Percentiles rank a stretch among this genome's conserved stretches.
These are phyloP conservation scores for Meteorus sp. DNA, from an alignment of 1,140 invertebrate genomes.

Conservation along the genomic window DNA sequence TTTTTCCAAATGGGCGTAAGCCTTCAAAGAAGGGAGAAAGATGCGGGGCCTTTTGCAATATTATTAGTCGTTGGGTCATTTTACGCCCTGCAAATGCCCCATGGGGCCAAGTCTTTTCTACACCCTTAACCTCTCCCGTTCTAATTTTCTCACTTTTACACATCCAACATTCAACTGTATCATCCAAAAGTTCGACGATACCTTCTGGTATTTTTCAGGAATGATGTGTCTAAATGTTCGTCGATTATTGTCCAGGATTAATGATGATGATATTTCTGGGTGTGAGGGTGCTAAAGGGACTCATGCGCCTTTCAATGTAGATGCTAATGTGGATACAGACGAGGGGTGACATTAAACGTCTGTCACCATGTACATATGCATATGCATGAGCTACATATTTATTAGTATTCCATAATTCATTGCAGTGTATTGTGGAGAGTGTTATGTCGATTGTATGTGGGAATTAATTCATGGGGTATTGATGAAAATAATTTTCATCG, in stretches of 20 bases:
- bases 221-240: constrained; percentile 3
- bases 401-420: constrained; percentile 19
- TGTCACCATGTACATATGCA: not conserved
- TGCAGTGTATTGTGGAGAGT: not conserved
- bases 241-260: constrained; percentile 18
- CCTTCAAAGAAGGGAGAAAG: not conserved
- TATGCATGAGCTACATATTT: not conserved
- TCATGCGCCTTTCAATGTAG: constrained; percentile 14
- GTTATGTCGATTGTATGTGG: too few species aligned
- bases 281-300: too few species aligned
- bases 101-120: constrained; percentile 12
- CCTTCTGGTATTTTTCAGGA: constrained; percentile 6
- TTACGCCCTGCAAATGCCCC: constrained; percentile 24
- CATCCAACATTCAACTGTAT: too few species aligned
- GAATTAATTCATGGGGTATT: too few species aligned
- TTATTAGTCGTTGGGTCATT: constrained; percentile 33
- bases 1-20: constrained; percentile 19
- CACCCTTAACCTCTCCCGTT: constrained; percentile 1
- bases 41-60: constrained; percentile 7
- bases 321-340: constrained; percentile 4
- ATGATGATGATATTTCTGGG: constrained; percentile 19
- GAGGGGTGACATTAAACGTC: constrained; percentile 1
- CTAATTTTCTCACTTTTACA: too few species aligned
- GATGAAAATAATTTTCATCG: too few species aligned
- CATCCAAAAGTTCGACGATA: not conserved